Evolutionary conservation across 2,888 invertebrate genomes (phyloP).

Genomic region (Hyppa rectilinea): DNA sequence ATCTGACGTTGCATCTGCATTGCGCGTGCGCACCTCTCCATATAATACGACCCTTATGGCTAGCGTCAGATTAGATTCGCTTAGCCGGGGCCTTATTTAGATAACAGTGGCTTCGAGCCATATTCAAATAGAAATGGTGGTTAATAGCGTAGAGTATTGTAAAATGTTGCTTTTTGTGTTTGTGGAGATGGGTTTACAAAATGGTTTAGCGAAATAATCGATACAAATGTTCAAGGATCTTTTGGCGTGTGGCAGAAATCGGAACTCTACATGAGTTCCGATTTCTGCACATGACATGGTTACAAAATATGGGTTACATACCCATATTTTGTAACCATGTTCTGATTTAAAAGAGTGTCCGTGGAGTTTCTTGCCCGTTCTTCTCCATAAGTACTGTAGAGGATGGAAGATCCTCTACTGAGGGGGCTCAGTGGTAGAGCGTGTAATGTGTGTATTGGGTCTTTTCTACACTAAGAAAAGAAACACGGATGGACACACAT

Average conservation of each 20-base stretch:
- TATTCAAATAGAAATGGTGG: conserved; percentile 58
- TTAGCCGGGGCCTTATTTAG: conserved; percentile 44
- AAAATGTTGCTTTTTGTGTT: conserved; percentile 9
- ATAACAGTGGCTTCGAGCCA: conserved; percentile 37
- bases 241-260: not conserved
- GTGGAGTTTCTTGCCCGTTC: no score
- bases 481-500: no score
- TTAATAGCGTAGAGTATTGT: conserved; percentile 31
- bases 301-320: no score
- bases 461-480: no score
- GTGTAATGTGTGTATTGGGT: no score
- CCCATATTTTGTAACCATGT: no score
- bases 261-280: no score
- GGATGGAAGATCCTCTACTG: no score
- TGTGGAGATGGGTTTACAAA: not conserved
- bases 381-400: no score
- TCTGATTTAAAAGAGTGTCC: no score
- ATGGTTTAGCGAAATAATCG: not conserved
- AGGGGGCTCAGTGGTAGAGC: no score
- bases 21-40: conserved; percentile 70
- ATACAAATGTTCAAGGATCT: not conserved
- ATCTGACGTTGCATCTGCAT: conserved; percentile 73
- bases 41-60: conserved; percentile 74
- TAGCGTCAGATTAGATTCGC: conserved; percentile 79
- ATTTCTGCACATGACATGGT: no score